Percentiles rank a stretch among this genome's conserved stretches.
phyloP scores from a whole-genome alignment of 2,797 vertebrate species.

The Gallinago stenura region DNA sequence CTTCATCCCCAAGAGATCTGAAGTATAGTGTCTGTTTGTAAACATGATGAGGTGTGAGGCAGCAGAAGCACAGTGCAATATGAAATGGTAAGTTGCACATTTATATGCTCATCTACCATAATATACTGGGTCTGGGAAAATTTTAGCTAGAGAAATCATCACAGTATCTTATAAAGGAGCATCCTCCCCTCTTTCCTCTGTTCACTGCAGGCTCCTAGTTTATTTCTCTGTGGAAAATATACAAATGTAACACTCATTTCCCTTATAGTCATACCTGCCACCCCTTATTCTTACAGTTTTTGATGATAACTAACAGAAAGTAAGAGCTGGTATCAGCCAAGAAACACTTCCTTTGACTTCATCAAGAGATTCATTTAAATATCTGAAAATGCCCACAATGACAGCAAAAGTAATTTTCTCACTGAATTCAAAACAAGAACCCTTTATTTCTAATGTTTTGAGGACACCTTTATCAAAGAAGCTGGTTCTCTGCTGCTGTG shows the following conservation, averaged over 20 bases:
- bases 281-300: background rate
- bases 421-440: background rate
- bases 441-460: background rate
- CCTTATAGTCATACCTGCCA: background rate
- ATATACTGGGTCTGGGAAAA: background rate
- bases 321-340: background rate
- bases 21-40: background rate
- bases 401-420: background rate
- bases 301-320: background rate
- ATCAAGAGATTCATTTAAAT: background rate
- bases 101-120: background rate
- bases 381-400: fast-evolving
- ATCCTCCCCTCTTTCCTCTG: background rate
- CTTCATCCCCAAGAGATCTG: background rate
- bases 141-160: background rate
- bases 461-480: background rate
- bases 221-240: background rate
- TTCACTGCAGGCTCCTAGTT: background rate
- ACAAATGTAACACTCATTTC: background rate
- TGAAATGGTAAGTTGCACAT: background rate
- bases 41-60: background rate
- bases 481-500: background rate
- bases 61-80: background rate
- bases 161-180: background rate
- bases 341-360: background rate